Percentiles rank a stretch among this genome's conserved stretches.
Evolutionary conservation across 2,797 vertebrate genomes (phyloP).

Genomic region (Galago senegalensis): DNA sequence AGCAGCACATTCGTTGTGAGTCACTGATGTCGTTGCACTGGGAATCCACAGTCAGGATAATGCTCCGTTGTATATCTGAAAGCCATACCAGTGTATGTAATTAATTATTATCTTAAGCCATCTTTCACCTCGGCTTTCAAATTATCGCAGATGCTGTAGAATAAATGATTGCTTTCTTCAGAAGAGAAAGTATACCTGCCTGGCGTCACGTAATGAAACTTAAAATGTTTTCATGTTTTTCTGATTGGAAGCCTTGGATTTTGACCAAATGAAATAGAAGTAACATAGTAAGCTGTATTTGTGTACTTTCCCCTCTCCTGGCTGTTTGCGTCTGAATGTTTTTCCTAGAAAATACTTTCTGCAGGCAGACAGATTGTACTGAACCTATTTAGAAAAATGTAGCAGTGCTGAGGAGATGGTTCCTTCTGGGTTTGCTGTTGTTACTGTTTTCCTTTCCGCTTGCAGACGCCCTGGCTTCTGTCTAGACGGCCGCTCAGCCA

Average conservation of each 20-base stretch:
- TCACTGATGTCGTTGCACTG: not conserved
- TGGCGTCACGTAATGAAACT: not conserved
- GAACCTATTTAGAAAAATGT: not conserved
- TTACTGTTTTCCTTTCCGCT: not conserved
- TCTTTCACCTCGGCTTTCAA: not conserved
- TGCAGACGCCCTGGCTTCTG: not conserved
- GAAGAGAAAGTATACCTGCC: not conserved
- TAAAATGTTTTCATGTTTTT: not conserved
- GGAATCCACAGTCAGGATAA: not conserved
- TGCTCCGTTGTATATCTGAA: not conserved
- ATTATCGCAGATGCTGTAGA: not conserved
- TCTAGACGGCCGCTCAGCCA: not conserved
- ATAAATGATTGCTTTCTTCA: not conserved
- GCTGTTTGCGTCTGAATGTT: conserved; percentile 5
- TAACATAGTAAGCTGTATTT: not conserved
- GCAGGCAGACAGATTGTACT: not conserved
- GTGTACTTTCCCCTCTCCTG: not conserved
- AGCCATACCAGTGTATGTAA: not conserved
- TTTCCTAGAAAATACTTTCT: conserved; percentile 22
- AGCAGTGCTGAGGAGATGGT: not conserved
- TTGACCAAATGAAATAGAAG: not conserved
- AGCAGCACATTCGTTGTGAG: not conserved
- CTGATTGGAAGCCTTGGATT: not conserved
- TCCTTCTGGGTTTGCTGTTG: not conserved
- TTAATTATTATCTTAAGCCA: not conserved